Base-by-base conservation (phyloP, 2,797 vertebrate genomes). In the Cryptoprocta ferox region DNA sequence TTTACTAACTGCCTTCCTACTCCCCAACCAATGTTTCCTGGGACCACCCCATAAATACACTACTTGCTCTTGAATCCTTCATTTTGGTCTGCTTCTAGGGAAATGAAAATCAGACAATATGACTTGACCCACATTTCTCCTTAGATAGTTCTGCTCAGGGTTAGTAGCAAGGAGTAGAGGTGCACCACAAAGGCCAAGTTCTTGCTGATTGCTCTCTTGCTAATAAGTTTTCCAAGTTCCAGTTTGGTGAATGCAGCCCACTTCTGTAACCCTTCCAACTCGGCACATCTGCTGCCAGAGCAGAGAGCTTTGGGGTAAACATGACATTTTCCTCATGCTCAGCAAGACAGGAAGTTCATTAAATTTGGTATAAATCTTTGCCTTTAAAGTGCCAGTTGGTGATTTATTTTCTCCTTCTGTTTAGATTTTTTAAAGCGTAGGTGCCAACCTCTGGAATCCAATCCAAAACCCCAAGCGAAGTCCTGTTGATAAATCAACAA, bases 321-420 rank as follows among this genome's bases (percentile, higher is more conserved):
- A 95, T 98, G 97, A 92, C 93, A 96, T 98, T 98, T 97, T 98
- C 96, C 98, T 97, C 80, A 97, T 79, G 97, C 97, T 98, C 97
- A 96, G 97, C 97, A 98, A 97, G 97, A 89, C 0, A 37, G 95
- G 98, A 98, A 99, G 98, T 99, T 98, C 98, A 98, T 99, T 98
- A 99, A 99, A 98, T 98, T 98, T 97, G 85, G 94, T 97, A 97
- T 98, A 98, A 98, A 99, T 98, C 98, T 98, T 98, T 99, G 98
- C 97, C 98, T 98, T 98, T 37, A 96, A 98, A 98, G 97, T 97
- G 97, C 48, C 73, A 98, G 5, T 97, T 98, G 96, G 97, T 98
- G 98, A 98, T 98, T 99, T 98, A 98, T 98, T 98, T 98, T 97
- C 97, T 98, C 95, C 97, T 97, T 94, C 97, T 97, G 95, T 95